A percentile compares a stretch with the other conserved stretches of the same genome.
Evolutionary conservation across 2,888 invertebrate genomes (phyloP).

Genomic region (Erpobdella octoculata): DNA sequence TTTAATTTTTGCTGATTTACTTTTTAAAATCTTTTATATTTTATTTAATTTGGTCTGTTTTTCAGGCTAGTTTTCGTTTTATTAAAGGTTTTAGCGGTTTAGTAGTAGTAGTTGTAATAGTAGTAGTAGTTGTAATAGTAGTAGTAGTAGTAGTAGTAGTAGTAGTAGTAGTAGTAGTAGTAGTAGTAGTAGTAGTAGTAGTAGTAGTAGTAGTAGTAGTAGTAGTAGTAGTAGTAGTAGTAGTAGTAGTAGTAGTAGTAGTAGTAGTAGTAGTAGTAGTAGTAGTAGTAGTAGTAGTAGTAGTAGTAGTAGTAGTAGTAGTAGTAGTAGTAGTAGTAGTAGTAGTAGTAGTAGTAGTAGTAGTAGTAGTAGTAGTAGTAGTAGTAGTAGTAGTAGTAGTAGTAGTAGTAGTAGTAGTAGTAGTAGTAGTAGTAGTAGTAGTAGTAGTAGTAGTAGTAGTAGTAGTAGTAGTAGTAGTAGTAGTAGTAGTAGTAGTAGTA

Average conservation of each 20-base stretch:
- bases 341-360: slow-evolving; percentile 5
- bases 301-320: slow-evolving; percentile 16
- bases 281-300: slow-evolving; percentile 21
- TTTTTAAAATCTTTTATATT: too few species aligned
- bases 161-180: slow-evolving; percentile 19
- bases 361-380: slow-evolving; percentile 22
- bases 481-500: neutral
- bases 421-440: slow-evolving; percentile 25
- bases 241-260: slow-evolving; percentile 22
- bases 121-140: neutral
- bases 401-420: slow-evolving; percentile 26
- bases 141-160: slow-evolving; percentile 1
- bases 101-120: too few species aligned
- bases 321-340: slow-evolving; percentile 20
- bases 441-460: neutral
- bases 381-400: slow-evolving; percentile 26
- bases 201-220: neutral
- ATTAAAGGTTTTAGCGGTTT: neutral
- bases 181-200: slow-evolving; percentile 9
- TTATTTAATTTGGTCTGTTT: too few species aligned
- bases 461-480: neutral
- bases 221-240: slow-evolving; percentile 13
- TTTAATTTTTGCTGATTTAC: too few species aligned
- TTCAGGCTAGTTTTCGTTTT: neutral
- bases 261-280: slow-evolving; percentile 22